Conservation (phyloP, 2,113 vertebrate genomes). For the Antigone vipio region DNA sequence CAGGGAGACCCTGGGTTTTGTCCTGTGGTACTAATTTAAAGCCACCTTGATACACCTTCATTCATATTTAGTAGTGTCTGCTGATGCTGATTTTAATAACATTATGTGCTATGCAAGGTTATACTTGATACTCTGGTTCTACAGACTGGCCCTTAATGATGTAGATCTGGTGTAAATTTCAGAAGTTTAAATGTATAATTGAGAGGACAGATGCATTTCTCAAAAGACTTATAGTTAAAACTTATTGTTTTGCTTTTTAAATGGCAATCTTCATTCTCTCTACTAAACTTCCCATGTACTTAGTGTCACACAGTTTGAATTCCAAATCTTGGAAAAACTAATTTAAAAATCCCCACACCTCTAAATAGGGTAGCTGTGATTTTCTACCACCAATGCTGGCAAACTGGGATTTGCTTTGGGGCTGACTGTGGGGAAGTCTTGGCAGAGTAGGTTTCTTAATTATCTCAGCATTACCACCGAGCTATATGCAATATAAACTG, state of each 20-base stretch:
- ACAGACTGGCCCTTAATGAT: neutral
- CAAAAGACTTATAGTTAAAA: neutral
- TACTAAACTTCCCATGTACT: neutral
- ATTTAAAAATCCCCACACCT: neutral
- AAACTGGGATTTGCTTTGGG: neutral
- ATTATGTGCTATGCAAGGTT: neutral
- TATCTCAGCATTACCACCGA: neutral
- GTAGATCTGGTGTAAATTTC: neutral
- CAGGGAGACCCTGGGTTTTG: neutral
- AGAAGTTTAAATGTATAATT: neutral
- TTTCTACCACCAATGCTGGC: neutral
- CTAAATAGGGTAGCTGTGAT: neutral
- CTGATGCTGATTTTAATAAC: neutral
- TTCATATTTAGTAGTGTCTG: neutral
- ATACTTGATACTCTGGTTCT: neutral
- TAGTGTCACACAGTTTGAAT: neutral
- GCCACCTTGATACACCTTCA: neutral
- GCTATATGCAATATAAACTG: neutral
- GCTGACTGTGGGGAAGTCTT: neutral
- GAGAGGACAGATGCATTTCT: neutral
- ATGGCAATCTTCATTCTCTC: neutral
- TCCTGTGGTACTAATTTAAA: neutral
- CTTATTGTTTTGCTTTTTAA: neutral
- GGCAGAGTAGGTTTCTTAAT: neutral
- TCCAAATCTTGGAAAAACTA: neutral